Base-by-base conservation (phyloP, 2,797 vertebrate genomes). In the Crocidura indochinensis region DNA sequence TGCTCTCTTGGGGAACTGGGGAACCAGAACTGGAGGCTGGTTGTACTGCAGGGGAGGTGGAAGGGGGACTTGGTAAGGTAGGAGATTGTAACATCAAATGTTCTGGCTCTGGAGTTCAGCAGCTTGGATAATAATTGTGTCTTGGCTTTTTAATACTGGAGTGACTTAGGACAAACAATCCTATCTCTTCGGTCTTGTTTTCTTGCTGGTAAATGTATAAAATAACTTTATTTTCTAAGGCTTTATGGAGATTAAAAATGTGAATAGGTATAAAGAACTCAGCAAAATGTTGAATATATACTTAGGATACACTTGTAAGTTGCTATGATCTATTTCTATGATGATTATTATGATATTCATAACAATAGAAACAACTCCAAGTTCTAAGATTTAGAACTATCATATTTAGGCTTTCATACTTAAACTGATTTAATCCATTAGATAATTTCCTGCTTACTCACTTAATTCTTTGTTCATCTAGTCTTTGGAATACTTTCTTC, bases 401-500 rank as follows among this genome's bases (percentile, higher is more conserved):
- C 14, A 10, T 60, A 20, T 77, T 87, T 76, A 75, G 4, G 27
- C 27, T 64, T 84, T 20, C 14, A 10, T 60, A 20, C 74, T 87
- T 76, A 75, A 82, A 88, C 71, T 83, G 26, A 78, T 8, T 67
- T 53, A 29, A 20, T 56, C 46, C 47, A 72, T 17, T 80, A 38
- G 44, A 71, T 20, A 71, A 12, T 80, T 67, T 84, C 65, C 62
- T 93, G 15, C 26, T 26, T 62, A 6, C 53, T 82, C 22, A 77
- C 26, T 82, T 38, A 60, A 31, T 69, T 79, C 74, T 83, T n/a
- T 22, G 65, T 38, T 53, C 90, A 14, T 49, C 91, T 92, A 94
- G 92, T 96, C 91, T 97, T 95, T 90, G 84, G 87, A 94, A 96
- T 90, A 90, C 88, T 94, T 97, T 96, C 90, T 87, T 95, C 76